These are phyloP conservation scores for Tichodroma muraria DNA, from an alignment of 2,113 vertebrate genomes.

Conservation along the genomic window DNA sequence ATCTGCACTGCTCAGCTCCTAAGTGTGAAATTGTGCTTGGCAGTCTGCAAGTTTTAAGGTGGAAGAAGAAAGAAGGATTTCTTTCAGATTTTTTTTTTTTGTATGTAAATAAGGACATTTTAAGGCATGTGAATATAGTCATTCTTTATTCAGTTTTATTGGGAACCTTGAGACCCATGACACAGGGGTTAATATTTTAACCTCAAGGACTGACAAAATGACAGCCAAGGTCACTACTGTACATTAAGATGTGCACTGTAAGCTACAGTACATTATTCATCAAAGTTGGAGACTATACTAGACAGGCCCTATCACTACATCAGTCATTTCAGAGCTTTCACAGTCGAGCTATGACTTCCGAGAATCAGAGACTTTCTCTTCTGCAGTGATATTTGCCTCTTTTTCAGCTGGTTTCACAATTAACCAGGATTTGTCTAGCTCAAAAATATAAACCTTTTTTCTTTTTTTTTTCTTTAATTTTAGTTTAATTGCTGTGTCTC, in stretches of 20 bases:
- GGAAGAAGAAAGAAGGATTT: not conserved
- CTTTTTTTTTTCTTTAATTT: not conserved
- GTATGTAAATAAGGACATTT: not conserved
- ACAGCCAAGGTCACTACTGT: not conserved
- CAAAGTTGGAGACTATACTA: not conserved
- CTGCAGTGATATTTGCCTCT: not conserved
- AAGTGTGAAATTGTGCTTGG: not conserved
- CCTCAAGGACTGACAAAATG: not conserved
- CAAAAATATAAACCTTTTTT: not conserved
- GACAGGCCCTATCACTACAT: not conserved
- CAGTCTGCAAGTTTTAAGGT: not conserved
- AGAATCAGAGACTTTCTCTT: not conserved
- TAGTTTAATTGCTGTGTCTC: not conserved
- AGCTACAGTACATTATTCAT: not conserved
- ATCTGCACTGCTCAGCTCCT: not conserved
- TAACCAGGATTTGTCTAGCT: not conserved
- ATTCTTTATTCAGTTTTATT: not conserved
- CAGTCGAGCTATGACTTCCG: not conserved
- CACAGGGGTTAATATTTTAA: not conserved
- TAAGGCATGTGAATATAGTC: not conserved
- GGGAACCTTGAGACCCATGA: not conserved
- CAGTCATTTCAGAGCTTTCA: not conserved
- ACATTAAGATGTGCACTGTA: not conserved
- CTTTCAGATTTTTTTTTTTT: not conserved
- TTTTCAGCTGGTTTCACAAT: not conserved